These are phyloP conservation scores for Agrotis ipsilon DNA, from an alignment of 2,888 invertebrate genomes.

Conservation along the genomic window DNA sequence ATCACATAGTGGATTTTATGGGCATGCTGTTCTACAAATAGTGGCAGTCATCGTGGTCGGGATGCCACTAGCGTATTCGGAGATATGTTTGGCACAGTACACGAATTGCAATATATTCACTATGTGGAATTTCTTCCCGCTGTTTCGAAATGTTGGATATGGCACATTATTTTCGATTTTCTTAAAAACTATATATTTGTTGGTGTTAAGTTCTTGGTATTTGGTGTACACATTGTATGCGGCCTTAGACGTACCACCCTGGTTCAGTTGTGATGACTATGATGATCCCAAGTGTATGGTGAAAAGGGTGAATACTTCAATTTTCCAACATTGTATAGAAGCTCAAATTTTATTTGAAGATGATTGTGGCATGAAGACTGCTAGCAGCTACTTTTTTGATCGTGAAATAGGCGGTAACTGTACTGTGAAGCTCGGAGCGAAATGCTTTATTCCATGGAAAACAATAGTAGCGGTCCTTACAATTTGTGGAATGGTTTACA, in stretches of 20 bases:
- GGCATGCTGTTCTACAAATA: conserved; percentile 72
- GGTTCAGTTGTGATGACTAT: conserved; percentile 81
- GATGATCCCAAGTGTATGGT: conserved; percentile 82
- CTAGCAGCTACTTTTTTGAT: conserved; percentile 82
- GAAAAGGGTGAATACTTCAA: conserved; percentile 81
- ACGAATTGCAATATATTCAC: conserved; percentile 80
- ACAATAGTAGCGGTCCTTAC: conserved; percentile 67
- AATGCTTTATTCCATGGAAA: conserved; percentile 79
- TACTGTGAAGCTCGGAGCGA: conserved; percentile 62
- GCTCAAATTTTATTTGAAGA: conserved; percentile 77
- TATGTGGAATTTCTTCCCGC: conserved; percentile 84
- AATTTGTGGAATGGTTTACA: conserved; percentile 72
- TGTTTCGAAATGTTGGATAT: conserved; percentile 81
- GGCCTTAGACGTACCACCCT: conserved; percentile 81
- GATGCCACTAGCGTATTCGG: conserved; percentile 85
- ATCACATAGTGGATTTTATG: conserved; percentile 79
- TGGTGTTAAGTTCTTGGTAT: conserved; percentile 82
- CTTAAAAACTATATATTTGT: conserved; percentile 77
- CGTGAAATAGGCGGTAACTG: conserved; percentile 80
- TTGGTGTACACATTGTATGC: conserved; percentile 81
- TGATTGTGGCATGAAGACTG: conserved; percentile 85
- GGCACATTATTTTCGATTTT: conserved; percentile 77
- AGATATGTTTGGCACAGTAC: conserved; percentile 85
- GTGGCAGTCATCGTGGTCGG: conserved; percentile 78
- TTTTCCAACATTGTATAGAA: conserved; percentile 86